These are phyloP conservation scores for Acanthiza pusilla DNA, from an alignment of 2,797 vertebrate species.

Conservation along the genomic window DNA sequence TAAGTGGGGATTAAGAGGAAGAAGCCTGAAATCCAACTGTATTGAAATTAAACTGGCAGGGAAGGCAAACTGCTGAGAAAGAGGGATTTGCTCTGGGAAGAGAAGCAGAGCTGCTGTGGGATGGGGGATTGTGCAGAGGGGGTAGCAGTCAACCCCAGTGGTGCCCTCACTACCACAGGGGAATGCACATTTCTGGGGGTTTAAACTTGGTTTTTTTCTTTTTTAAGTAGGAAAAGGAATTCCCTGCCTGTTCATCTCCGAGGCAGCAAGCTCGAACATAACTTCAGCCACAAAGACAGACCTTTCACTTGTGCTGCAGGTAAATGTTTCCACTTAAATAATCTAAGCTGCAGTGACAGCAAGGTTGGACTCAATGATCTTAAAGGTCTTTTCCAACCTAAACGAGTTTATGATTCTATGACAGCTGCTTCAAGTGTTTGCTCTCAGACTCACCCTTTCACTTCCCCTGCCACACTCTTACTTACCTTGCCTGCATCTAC, in stretches of 20 bases:
- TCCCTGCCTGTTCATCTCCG: background rate
- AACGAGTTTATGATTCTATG: background rate
- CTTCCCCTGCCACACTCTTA: background rate
- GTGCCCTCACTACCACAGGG: accelerated
- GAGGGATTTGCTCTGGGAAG: background rate
- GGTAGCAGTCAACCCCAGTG: background rate
- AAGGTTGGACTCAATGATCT: background rate
- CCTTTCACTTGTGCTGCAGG: background rate
- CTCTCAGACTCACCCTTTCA: background rate
- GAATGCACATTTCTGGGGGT: background rate
- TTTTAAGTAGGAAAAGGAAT: background rate
- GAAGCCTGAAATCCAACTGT: background rate
- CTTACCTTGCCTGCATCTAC: background rate
- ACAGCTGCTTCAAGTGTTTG: background rate
- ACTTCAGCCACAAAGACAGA: background rate
- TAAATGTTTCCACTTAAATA: background rate
- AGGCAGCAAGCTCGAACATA: background rate
- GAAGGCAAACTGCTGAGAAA: background rate
- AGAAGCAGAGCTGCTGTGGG: background rate
- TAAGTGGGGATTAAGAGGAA: constrained; percentile 26
- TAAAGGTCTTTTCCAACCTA: background rate
- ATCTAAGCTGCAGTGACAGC: background rate
- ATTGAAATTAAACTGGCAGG: constrained; percentile 23
- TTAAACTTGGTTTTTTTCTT: background rate
- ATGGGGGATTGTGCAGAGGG: accelerated